Conservation (phyloP, 2,113 vertebrate species). For the Typhlomys cinereus region DNA sequence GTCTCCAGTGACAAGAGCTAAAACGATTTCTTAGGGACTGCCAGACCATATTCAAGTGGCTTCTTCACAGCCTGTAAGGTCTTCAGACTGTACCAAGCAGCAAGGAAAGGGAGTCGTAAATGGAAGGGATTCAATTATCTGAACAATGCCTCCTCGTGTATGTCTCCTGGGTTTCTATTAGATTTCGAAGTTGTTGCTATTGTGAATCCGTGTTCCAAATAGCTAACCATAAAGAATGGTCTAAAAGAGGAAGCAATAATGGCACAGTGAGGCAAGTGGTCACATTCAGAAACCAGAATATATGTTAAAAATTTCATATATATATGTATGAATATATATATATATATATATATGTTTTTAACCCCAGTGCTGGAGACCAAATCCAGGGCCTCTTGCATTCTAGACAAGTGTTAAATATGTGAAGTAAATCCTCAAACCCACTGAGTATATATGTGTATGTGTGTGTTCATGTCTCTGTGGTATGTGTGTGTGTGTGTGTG, state of each 20-base stretch:
- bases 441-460: too few relatives aligned
- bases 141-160: constrained; percentile 3
- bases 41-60: constrained; percentile 37
- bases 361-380: too few relatives aligned
- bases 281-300: not conserved
- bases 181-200: constrained; percentile 33
- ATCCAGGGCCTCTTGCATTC: too few relatives aligned
- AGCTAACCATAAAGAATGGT: constrained; percentile 28
- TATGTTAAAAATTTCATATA: not conserved
- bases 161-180: constrained; percentile 28
- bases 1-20: constrained; percentile 20
- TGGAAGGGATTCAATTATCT: constrained; percentile 52
- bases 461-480: too few relatives aligned
- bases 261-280: not conserved
- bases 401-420: too few relatives aligned
- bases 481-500: too few relatives aligned
- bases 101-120: constrained; percentile 31
- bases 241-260: not conserved
- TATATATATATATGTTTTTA: too few relatives aligned
- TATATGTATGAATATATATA: constrained; percentile 7
- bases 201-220: constrained; percentile 26
- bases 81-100: constrained; percentile 31
- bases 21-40: constrained; percentile 44
- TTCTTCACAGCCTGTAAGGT: constrained; percentile 31
- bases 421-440: too few relatives aligned